phyloP scores from a whole-genome alignment of 2,888 invertebrate genomes.

The Choristoneura rosaceana region DNA sequence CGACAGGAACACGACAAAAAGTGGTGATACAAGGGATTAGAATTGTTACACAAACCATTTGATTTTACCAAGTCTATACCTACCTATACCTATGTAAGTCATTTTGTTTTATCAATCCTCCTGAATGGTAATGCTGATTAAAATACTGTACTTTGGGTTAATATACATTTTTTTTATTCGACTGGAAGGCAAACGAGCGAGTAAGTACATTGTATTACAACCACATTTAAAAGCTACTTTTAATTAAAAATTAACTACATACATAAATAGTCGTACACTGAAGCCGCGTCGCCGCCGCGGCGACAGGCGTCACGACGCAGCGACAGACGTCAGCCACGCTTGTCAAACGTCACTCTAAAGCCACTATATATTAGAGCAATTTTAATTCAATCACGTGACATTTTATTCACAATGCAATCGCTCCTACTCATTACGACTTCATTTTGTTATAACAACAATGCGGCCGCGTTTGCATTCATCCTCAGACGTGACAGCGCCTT shows the following conservation, averaged over 20 bases:
- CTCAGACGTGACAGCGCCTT: slow-evolving; percentile 72
- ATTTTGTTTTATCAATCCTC: background rate
- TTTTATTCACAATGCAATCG: slow-evolving; percentile 62
- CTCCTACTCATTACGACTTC: slow-evolving; percentile 81
- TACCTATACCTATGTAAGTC: no score
- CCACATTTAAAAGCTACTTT: background rate
- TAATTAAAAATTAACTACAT: background rate
- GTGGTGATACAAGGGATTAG: no score
- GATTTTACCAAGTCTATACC: no score
- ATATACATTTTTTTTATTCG: no score
- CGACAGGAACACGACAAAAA: no score
- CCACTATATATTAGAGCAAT: slow-evolving; percentile 75
- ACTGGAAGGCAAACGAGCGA: no score
- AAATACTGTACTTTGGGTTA: no score
- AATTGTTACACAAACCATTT: no score
- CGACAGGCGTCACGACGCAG: slow-evolving; percentile 49
- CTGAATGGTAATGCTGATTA: background rate
- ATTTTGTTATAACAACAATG: slow-evolving; percentile 83
- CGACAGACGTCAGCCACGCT: slow-evolving; percentile 78
- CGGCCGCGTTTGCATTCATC: slow-evolving; percentile 67
- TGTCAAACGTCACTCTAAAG: slow-evolving; percentile 80
- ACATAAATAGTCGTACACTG: background rate
- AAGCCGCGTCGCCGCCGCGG: slow-evolving; percentile 22
- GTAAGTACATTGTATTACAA: no score
- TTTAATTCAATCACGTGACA: slow-evolving; percentile 80